These are phyloP conservation scores for Varanus salvator DNA, from an alignment of 2,113 vertebrate genomes.

Conservation along the genomic window DNA sequence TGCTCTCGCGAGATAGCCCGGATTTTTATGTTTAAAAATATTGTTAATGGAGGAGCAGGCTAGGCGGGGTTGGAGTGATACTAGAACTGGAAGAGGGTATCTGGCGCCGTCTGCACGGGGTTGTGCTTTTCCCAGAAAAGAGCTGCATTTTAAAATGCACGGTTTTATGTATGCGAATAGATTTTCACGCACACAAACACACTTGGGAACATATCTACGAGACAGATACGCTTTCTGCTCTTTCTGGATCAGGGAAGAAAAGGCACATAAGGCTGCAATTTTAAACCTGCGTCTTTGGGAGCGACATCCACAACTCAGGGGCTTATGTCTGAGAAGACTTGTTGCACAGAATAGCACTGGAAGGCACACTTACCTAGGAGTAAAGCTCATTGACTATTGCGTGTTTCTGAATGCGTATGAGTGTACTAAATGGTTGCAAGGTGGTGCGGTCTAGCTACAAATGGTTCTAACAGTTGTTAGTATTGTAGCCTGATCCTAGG, in stretches of 20 bases:
- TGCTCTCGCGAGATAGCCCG: slow-evolving; percentile 8
- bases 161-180: background rate
- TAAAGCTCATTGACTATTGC: too few relatives aligned
- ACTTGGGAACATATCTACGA: background rate
- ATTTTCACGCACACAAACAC: too few relatives aligned
- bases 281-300: background rate
- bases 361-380: background rate
- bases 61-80: too few relatives aligned
- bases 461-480: background rate
- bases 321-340: background rate
- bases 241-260: too few relatives aligned
- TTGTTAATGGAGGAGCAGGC: background rate
- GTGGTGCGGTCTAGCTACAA: background rate
- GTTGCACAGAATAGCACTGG: background rate
- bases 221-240: background rate
- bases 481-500: background rate
- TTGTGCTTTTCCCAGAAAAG: background rate
- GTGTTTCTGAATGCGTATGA: too few relatives aligned
- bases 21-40: background rate
- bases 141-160: background rate
- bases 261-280: background rate
- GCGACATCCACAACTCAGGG: background rate
- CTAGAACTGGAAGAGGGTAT: background rate
- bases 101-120: fast-evolving
- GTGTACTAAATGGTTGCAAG: too few relatives aligned